phyloP scores from a whole-genome alignment of 2,797 vertebrate species.

The Mus spretus region DNA sequence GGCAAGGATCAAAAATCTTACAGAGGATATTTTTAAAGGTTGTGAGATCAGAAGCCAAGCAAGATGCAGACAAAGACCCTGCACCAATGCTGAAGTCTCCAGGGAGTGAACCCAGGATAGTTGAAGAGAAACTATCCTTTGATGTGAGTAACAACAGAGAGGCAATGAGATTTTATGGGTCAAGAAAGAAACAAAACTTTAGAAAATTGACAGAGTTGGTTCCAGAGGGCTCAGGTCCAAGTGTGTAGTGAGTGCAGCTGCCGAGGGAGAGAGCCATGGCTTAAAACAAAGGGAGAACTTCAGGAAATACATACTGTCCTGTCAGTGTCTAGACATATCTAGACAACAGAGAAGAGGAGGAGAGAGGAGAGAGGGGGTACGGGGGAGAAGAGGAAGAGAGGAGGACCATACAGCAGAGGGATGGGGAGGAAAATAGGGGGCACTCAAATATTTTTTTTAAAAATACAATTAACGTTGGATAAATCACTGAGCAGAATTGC shows the following conservation, averaged over 20 bases:
- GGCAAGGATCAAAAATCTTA: conserved; percentile 49
- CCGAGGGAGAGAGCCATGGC: neutral
- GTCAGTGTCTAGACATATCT: neutral
- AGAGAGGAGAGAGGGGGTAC: neutral
- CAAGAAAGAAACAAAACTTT: neutral
- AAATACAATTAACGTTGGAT: neutral
- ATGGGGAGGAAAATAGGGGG: neutral
- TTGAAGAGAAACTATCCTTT: neutral
- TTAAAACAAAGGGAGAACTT: neutral
- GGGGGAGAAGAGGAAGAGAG: no score
- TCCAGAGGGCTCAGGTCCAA: neutral
- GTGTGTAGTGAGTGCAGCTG: neutral
- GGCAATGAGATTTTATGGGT: neutral
- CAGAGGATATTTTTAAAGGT: conserved; percentile 9
- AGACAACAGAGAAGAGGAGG: neutral
- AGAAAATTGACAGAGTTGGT: neutral
- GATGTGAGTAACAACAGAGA: neutral
- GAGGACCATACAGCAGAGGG: neutral
- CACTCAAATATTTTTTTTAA: neutral
- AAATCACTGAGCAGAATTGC: neutral
- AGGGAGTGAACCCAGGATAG: neutral
- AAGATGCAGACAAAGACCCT: neutral
- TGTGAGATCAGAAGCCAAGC: no score
- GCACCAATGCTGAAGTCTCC: neutral
- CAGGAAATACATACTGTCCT: neutral